Percentiles rank a stretch among this genome's conserved stretches.
Evolutionary conservation across 1,140 invertebrate species (phyloP).

Genomic region (Pseudomyrmex pallidus): DNA sequence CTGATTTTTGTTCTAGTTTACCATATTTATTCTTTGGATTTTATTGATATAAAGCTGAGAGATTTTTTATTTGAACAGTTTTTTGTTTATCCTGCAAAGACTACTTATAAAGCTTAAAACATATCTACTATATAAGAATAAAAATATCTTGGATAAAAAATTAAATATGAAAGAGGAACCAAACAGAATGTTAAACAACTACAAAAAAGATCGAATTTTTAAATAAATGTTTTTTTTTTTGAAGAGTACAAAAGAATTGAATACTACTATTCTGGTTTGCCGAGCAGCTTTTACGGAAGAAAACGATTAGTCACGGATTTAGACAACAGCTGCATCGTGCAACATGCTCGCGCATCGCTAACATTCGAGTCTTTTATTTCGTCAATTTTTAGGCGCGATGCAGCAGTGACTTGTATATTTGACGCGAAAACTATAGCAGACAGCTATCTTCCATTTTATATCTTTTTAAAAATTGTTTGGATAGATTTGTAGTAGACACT

Average conservation of each 20-base stretch:
- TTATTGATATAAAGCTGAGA: too few relatives aligned
- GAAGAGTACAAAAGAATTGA: not conserved
- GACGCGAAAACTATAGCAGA: not conserved
- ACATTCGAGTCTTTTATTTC: slow-evolving; percentile 26
- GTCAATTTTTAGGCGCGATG: slow-evolving; percentile 29
- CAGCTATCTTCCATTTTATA: not conserved
- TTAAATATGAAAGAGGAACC: not conserved
- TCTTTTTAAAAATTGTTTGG: slow-evolving; percentile 1
- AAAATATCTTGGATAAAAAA: not conserved
- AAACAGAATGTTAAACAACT: not conserved
- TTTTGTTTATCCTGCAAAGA: too few relatives aligned
- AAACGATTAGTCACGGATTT: slow-evolving; percentile 54
- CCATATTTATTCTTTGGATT: too few relatives aligned
- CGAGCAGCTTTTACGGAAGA: slow-evolving; percentile 30
- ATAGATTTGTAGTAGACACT: not conserved
- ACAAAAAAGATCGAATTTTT: not conserved
- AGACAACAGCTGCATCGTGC: slow-evolving; percentile 53
- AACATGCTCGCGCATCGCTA: slow-evolving; percentile 28
- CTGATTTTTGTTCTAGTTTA: too few relatives aligned
- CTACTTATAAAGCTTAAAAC: too few relatives aligned
- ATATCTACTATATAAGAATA: too few relatives aligned
- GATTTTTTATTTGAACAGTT: too few relatives aligned
- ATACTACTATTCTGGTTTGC: slow-evolving; percentile 16
- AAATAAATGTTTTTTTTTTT: not conserved
- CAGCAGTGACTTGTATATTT: not conserved